Percentiles rank a stretch among this genome's conserved stretches.
Evolutionary conservation across 2,113 vertebrate species (phyloP).

Genomic region (Gymnocephalus cernua): DNA sequence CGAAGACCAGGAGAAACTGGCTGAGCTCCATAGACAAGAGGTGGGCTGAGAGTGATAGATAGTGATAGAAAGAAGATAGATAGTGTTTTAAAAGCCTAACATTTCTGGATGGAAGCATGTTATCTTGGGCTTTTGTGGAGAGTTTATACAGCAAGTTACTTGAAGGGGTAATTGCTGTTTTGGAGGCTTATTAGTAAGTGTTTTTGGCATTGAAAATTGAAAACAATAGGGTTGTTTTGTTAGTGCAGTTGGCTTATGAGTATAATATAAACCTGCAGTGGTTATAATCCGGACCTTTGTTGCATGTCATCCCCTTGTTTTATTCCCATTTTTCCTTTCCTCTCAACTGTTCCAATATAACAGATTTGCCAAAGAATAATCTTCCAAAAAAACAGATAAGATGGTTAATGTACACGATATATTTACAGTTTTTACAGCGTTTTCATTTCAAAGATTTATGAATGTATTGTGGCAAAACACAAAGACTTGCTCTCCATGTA

Average conservation of each 20-base stretch:
- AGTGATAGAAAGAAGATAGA: slow-evolving; percentile 70
- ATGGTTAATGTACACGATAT: background rate
- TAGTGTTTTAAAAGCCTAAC: background rate
- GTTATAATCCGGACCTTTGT: slow-evolving; percentile 37
- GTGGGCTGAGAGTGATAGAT: slow-evolving; percentile 62
- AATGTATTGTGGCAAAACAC: background rate
- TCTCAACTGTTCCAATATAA: slow-evolving; percentile 38
- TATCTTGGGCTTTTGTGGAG: slow-evolving; percentile 16
- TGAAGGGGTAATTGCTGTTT: slow-evolving; percentile 45
- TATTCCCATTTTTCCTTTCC: slow-evolving; percentile 64
- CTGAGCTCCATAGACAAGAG: slow-evolving; percentile 89
- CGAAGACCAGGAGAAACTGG: slow-evolving; percentile 91
- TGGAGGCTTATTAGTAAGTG: slow-evolving; percentile 3
- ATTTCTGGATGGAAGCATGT: slow-evolving; percentile 13
- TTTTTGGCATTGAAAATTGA: slow-evolving; percentile 7
- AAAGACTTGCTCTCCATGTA: background rate
- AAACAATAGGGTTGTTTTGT: slow-evolving; percentile 8
- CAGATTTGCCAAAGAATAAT: background rate
- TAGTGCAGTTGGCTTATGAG: slow-evolving; percentile 29
- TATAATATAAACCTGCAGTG: slow-evolving; percentile 18
- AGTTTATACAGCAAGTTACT: slow-evolving; percentile 39
- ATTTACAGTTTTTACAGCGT: background rate
- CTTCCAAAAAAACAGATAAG: background rate
- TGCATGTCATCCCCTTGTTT: slow-evolving; percentile 75
- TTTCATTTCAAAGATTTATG: background rate